phyloP scores from a whole-genome alignment of 2,113 vertebrate genomes.

The Pseudorhombus dupliciocellatus region DNA sequence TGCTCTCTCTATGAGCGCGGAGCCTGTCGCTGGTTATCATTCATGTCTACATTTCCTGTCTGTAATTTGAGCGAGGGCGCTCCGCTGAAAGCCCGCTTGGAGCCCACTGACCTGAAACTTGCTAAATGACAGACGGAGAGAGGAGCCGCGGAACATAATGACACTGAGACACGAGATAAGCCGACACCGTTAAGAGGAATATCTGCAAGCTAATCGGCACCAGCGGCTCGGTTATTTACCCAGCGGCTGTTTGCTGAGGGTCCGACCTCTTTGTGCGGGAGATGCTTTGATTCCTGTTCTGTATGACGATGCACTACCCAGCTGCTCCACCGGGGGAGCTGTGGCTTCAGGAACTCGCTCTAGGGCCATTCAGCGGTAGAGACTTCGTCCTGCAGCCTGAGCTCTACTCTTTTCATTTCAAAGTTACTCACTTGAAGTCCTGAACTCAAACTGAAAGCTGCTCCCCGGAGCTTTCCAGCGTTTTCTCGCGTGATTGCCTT shows the following conservation, averaged over 20 bases:
- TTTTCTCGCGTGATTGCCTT: too few relatives aligned
- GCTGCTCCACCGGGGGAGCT: conserved; percentile 39
- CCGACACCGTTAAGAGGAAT: conserved; percentile 36
- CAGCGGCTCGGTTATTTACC: conserved; percentile 60
- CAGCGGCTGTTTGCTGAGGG: conserved; percentile 48
- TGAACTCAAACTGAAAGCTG: not conserved
- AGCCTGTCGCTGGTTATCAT: conserved; percentile 53
- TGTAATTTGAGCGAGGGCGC: conserved; percentile 51
- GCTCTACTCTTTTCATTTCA: not conserved
- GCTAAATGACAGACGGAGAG: conserved; percentile 62
- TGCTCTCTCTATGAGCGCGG: conserved; percentile 29
- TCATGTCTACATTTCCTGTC: conserved; percentile 57
- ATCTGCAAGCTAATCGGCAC: conserved; percentile 58
- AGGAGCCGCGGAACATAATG: conserved; percentile 45
- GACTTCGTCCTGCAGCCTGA: not conserved
- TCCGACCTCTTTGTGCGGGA: not conserved
- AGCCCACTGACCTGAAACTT: conserved; percentile 66
- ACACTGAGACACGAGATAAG: conserved; percentile 59
- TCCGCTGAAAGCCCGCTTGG: conserved; percentile 56
- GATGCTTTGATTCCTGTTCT: conserved; percentile 17
- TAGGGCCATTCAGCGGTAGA: not conserved
- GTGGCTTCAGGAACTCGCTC: conserved; percentile 21
- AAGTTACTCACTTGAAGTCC: not conserved
- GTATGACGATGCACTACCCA: conserved; percentile 19
- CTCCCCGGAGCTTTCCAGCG: not conserved